phyloP scores from a whole-genome alignment of 2,888 invertebrate genomes.

The Anorthoa munda region DNA sequence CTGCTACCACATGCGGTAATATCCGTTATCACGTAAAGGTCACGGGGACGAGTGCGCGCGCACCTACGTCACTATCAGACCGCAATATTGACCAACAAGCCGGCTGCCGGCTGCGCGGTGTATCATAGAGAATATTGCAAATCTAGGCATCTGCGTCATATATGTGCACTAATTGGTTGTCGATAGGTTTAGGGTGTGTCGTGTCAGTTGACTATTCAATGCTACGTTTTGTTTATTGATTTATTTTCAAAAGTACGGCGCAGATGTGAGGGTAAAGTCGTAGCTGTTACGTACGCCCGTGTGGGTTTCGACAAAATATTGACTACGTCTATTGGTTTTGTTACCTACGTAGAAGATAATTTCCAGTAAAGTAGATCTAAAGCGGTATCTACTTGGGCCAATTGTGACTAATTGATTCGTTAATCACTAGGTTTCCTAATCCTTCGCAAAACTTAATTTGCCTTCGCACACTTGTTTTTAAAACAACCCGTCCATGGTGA shows the following conservation, averaged over 20 bases:
- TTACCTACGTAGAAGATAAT: background rate
- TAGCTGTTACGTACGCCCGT: background rate
- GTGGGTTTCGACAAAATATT: background rate
- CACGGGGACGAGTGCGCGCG: slow-evolving; percentile 83
- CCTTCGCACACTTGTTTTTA: background rate
- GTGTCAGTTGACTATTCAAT: slow-evolving; percentile 1
- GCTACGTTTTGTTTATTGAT: slow-evolving; percentile 12
- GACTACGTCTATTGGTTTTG: background rate
- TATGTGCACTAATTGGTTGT: slow-evolving; percentile 13
- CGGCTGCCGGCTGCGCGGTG: slow-evolving; percentile 38
- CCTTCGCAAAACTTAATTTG: background rate
- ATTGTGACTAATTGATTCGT: background rate
- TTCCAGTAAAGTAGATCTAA: background rate
- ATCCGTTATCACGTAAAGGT: slow-evolving; percentile 75
- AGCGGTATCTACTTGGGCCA: background rate
- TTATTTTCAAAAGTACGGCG: background rate
- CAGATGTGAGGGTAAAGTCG: slow-evolving; percentile 6
- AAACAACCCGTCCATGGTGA: background rate
- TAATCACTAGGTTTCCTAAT: background rate
- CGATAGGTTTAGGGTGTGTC: slow-evolving; percentile 10
- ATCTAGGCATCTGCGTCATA: slow-evolving; percentile 24
- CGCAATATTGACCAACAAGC: slow-evolving; percentile 82
- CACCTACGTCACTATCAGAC: slow-evolving; percentile 78
- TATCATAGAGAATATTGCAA: slow-evolving; percentile 34
- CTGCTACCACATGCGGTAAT: slow-evolving; percentile 42